Evolutionary conservation across 2,888 invertebrate genomes (phyloP).

Genomic region (Dynastes grantii): DNA sequence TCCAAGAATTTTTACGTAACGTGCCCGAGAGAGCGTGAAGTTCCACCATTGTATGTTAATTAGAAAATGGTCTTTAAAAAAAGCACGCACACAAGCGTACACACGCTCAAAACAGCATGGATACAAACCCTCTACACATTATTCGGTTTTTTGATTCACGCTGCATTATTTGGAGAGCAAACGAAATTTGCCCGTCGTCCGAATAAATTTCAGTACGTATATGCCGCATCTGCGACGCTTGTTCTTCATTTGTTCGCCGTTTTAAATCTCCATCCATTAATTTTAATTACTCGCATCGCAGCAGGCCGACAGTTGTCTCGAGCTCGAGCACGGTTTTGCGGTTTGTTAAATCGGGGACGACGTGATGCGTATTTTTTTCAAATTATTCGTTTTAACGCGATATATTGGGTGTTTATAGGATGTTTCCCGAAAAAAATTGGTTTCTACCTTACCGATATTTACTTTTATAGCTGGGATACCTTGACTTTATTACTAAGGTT

Average conservation of each 20-base stretch:
- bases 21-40: slow-evolving; percentile 46
- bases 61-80: slow-evolving; percentile 48
- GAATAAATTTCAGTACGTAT: background rate
- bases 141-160: no score
- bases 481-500: no score
- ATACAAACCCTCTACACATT: background rate
- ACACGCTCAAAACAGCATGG: background rate
- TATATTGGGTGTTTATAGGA: background rate
- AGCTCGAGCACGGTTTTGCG: background rate
- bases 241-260: slow-evolving; percentile 8
- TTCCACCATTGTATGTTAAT: slow-evolving; percentile 49
- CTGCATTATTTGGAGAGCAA: no score
- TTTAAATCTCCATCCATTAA: slow-evolving; percentile 21
- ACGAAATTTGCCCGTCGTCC: no score
- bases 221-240: background rate
- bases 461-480: no score
- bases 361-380: background rate
- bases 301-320: background rate
- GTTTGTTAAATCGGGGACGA: slow-evolving; percentile 27
- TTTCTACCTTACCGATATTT: no score
- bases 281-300: slow-evolving; percentile 14
- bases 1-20: slow-evolving; percentile 51
- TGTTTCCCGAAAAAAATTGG: no score
- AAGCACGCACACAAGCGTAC: background rate
- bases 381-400: slow-evolving; percentile 2